These are phyloP conservation scores for Hassar affinis DNA, from an alignment of 2,113 vertebrate species.

Conservation along the genomic window DNA sequence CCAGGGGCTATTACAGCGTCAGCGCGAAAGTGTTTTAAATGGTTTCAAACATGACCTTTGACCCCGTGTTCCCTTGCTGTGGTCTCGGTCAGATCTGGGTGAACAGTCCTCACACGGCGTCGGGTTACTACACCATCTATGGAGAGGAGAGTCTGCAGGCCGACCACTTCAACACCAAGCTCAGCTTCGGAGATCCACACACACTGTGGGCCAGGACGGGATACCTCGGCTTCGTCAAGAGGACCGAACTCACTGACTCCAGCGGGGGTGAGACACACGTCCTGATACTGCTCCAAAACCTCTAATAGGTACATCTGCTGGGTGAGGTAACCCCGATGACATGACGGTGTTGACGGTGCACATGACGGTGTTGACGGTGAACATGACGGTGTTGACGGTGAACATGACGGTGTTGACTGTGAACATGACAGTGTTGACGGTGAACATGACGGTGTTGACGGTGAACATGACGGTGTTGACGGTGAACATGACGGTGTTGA, in stretches of 20 bases:
- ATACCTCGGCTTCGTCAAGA: slow-evolving; percentile 92
- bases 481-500: too few species aligned
- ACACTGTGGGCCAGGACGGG: slow-evolving; percentile 94
- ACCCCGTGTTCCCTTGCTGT: background rate
- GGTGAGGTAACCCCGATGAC: background rate
- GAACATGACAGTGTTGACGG: too few species aligned
- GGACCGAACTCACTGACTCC: slow-evolving; percentile 90
- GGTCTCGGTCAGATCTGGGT: slow-evolving; percentile 84
- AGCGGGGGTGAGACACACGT: slow-evolving; percentile 78
- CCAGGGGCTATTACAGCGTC: background rate
- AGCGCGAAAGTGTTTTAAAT: background rate
- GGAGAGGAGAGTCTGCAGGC: slow-evolving; percentile 94
- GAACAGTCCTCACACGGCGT: slow-evolving; percentile 91
- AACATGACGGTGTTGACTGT: too few species aligned
- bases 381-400: too few species aligned
- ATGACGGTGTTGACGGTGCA: too few species aligned
- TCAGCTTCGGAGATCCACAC: slow-evolving; percentile 93
- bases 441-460: too few species aligned
- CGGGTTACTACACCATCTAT: slow-evolving; percentile 95
- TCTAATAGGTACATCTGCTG: background rate
- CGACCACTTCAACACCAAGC: slow-evolving; percentile 95
- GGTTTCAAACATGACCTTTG: background rate
- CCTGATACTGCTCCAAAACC: too few species aligned
- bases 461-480: too few species aligned
- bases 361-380: too few species aligned